Base-by-base conservation (phyloP, 2,888 invertebrate genomes). In the Hirtodrosophila duncani region DNA sequence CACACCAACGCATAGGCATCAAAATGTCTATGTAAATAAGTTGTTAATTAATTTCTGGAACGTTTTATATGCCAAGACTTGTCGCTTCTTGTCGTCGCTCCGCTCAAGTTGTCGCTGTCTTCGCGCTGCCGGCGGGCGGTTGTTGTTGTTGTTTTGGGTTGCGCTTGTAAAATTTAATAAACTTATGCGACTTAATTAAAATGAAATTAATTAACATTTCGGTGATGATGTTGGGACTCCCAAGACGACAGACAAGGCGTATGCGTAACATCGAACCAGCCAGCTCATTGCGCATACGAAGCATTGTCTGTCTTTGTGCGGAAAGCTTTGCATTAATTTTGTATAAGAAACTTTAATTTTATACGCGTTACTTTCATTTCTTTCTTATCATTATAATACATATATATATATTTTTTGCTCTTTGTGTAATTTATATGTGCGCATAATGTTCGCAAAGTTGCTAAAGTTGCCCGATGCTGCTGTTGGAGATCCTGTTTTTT, bases 41-140 rank as follows among this genome's bases (percentile, higher is more conserved):
- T 60, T 69, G 68, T 65, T 69, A 63, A 70, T 78, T 78, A 74
- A 74, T 66, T 74, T 69, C n/a, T 43, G 60, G 60, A 71, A 69
- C 46, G 56, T 38, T 62, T 53, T 34, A 27, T 36, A 42, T 21
- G 31, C 41, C 21, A 46, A 13, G 26, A 37, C 23, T 51, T 14
- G 27, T 26, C 20, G 33, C 29, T 10, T 10, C n/a, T 29, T 26
- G 31, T 31, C 36, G 23, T 27, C n/a, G n/a, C n/a, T n/a, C n/a
- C n/a, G n/a, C n/a, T n/a, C n/a, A n/a, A n/a, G n/a, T n/a, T n/a
- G n/a, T n/a, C n/a, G n/a, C n/a, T n/a, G n/a, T n/a, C n/a, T n/a
- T n/a, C n/a, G n/a, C n/a, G n/a, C n/a, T n/a, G n/a, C n/a, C n/a
- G n/a, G n/a, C n/a, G n/a, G 57, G 37, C 39, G 45, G 49, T 14